Evolutionary conservation across 2,113 vertebrate genomes (phyloP).

Genomic region (Pampusana beccarii): DNA sequence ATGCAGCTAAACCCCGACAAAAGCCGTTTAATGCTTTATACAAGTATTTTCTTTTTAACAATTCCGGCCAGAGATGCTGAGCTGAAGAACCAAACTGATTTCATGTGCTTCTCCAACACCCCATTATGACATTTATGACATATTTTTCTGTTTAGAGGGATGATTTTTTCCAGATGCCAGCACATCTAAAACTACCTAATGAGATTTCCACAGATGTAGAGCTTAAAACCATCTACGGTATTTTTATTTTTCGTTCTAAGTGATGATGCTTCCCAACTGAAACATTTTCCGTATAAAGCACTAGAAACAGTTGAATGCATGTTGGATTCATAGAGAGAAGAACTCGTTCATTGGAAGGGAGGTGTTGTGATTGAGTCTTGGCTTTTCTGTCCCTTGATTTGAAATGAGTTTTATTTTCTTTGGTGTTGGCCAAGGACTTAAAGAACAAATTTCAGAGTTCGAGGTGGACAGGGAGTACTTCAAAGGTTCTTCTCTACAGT

Average conservation of each 20-base stretch:
- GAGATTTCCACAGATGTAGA: conserved; percentile 77
- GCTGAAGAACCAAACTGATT: conserved; percentile 75
- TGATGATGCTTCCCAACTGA: conserved; percentile 69
- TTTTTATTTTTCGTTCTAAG: conserved; percentile 69
- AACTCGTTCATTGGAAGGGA: conserved; percentile 61
- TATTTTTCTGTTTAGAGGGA: conserved; percentile 79
- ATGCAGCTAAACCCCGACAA: conserved; percentile 25
- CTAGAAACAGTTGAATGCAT: conserved; percentile 44
- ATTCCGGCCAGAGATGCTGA: conserved; percentile 54
- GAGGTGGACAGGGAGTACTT: neutral
- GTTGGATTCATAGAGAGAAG: conserved; percentile 51
- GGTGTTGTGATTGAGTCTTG: neutral
- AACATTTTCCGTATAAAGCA: conserved; percentile 65
- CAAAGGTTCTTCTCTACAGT: neutral
- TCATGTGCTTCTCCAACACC: conserved; percentile 73
- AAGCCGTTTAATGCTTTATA: conserved; percentile 50
- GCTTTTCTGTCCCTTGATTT: neutral
- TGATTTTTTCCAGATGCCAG: conserved; percentile 82
- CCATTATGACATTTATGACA: conserved; percentile 72
- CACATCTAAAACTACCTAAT: conserved; percentile 80
- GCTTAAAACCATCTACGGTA: conserved; percentile 72
- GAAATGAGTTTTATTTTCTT: neutral
- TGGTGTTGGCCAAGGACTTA: neutral
- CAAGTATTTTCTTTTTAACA: conserved; percentile 66
- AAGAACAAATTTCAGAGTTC: neutral